Percentiles rank a stretch among this genome's conserved stretches.
These are phyloP conservation scores for Pomacea maculata DNA, from an alignment of 1,140 invertebrate genomes.

Conservation along the genomic window DNA sequence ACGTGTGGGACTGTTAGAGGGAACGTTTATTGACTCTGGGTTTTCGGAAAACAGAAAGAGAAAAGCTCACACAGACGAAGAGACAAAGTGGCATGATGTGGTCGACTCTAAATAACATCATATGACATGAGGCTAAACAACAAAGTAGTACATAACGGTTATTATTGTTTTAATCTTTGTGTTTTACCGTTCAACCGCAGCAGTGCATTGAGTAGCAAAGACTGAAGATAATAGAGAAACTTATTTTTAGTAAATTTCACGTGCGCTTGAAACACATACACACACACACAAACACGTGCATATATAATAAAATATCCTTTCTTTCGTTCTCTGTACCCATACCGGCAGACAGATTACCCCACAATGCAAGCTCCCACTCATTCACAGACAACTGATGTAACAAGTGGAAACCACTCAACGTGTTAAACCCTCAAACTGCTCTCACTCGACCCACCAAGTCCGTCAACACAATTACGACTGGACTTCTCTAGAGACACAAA, in stretches of 20 bases:
- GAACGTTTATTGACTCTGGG: not conserved
- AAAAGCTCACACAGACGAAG: too few species aligned
- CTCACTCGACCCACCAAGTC: too few species aligned
- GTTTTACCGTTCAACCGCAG: too few species aligned
- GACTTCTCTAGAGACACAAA: too few species aligned
- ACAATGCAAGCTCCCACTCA: not conserved
- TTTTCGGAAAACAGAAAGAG: too few species aligned
- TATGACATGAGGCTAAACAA: too few species aligned
- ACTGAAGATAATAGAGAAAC: not conserved
- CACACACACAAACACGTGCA: constrained; percentile 1
- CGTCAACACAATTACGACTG: too few species aligned
- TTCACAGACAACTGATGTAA: not conserved
- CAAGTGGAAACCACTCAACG: constrained; percentile 43
- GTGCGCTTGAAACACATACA: not conserved
- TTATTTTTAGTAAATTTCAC: not conserved
- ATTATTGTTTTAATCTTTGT: too few species aligned
- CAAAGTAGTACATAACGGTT: too few species aligned
- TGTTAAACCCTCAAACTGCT: constrained; percentile 21
- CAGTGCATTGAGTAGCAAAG: not conserved
- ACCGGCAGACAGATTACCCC: not conserved
- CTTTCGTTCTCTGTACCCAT: not conserved
- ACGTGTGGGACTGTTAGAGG: not conserved
- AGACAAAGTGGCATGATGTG: too few species aligned
- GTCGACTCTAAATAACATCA: too few species aligned
- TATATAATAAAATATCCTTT: too few species aligned